Percentiles rank a stretch among this genome's conserved stretches.
Evolutionary conservation across 1,140 invertebrate genomes (phyloP).

Genomic region (Oedothorax gibbosus): DNA sequence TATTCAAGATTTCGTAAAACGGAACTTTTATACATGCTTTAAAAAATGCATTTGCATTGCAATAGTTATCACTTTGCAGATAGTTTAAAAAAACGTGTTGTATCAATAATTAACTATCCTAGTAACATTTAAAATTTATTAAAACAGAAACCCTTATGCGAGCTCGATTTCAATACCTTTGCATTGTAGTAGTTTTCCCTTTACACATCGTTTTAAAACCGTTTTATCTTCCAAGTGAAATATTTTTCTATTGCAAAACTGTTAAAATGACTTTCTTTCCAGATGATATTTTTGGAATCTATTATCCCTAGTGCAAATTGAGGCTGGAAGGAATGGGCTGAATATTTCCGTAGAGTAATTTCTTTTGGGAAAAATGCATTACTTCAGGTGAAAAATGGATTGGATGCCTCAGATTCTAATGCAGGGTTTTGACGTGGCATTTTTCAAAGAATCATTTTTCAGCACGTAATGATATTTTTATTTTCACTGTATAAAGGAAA

Average conservation of each 20-base stretch:
- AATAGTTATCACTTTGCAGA: too few relatives aligned
- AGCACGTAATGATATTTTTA: background rate
- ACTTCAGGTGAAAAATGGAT: constrained; percentile 18
- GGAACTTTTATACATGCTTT: too few relatives aligned
- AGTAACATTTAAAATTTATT: too few relatives aligned
- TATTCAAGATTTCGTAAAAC: too few relatives aligned
- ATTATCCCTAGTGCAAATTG: constrained; percentile 17
- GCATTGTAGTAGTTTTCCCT: background rate
- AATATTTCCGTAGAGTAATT: background rate
- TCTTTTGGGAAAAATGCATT: constrained; percentile 15
- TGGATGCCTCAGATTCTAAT: background rate
- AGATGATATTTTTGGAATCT: background rate
- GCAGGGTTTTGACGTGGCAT: constrained; percentile 19
- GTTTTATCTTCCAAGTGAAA: constrained; percentile 10
- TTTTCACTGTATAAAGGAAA: too few relatives aligned
- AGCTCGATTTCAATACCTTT: too few relatives aligned
- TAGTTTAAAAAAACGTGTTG: too few relatives aligned
- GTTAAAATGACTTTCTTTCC: constrained; percentile 5
- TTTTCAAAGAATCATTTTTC: background rate
- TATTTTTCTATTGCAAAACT: constrained; percentile 19
- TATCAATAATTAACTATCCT: too few relatives aligned
- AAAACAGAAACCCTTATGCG: too few relatives aligned
- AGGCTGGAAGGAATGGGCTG: background rate
- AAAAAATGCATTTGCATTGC: too few relatives aligned
- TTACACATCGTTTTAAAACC: constrained; percentile 14